Evolutionary conservation across 1,140 invertebrate species (phyloP), one percentile per base, ranked within the genome.

Genomic region (Pseudomyrmex gracilis): DNA sequence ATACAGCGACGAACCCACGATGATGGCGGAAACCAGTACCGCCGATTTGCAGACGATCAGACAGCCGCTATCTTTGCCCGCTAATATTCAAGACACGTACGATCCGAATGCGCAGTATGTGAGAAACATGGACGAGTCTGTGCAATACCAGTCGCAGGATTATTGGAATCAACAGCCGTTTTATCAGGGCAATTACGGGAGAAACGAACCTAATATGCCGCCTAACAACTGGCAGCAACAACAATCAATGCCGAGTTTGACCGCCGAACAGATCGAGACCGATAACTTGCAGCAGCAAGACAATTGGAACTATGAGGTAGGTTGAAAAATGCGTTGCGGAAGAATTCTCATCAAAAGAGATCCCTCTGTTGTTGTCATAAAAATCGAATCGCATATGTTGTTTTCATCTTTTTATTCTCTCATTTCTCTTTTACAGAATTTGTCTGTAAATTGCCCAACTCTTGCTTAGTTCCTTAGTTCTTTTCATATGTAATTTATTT

Each of bases 241-340:
- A 34, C 89, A 90, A 7, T 22, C 85, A 1, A 10, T 17, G 4
- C 86, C 90, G 15, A 91, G 90, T 66, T 51, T 20, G 20, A 34
- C 83, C 1, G 3, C 85, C 0, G 8, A 91, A 17, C 93, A 93
- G 49, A 45, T 82, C 51, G 92, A 91, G 10, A 73, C 71, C 15
- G 91, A 93, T 67, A 84, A 85, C 34, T 84, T 83, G 22, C 92
- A 93, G 45, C 90, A 88, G 64, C 91, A 92, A 55, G 91, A 89
- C 57, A 93, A 91, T 24, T 94, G 93, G 93, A 92, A 90, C 86
- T 93, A 93, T 90, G 92, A 94, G 94, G 94, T 94, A 90, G 87
- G 87, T 84, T 80, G 51, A 80, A 70, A 24, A 43, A 1, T 47
- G 47, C 4, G 10, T 12, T 34, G 34, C 34, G n/a, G n/a, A 66